Conservation (phyloP, 2,888 invertebrate species). For the Stegana nigrithorax region DNA sequence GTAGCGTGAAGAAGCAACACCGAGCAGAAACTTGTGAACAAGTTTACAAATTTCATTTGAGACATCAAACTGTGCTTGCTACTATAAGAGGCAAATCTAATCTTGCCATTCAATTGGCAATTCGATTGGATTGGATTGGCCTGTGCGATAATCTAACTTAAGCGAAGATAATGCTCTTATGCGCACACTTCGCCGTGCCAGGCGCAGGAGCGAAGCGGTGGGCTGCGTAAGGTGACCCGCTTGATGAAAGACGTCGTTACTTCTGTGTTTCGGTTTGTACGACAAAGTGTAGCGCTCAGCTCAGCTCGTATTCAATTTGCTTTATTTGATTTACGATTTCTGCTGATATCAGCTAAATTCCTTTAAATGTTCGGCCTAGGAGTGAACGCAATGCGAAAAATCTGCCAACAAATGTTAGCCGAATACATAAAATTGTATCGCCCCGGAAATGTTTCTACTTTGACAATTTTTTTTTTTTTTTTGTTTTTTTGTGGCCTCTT, state of each 20-base stretch:
- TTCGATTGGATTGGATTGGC: constrained; percentile 47
- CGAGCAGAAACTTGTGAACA: background rate
- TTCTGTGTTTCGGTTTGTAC: too few species aligned
- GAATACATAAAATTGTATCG: too few species aligned
- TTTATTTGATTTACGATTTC: constrained; percentile 59
- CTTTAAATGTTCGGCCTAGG: constrained; percentile 10
- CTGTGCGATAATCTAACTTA: constrained; percentile 55
- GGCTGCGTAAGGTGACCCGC: background rate
- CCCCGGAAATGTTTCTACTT: too few species aligned
- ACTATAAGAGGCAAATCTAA: constrained; percentile 45
- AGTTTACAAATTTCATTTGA: background rate
- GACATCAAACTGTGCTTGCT: background rate
- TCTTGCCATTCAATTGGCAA: constrained; percentile 57
- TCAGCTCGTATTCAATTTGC: constrained; percentile 53
- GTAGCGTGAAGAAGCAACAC: background rate
- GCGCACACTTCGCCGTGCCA: constrained; percentile 54
- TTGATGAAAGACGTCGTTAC: too few species aligned
- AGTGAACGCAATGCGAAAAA: too few species aligned
- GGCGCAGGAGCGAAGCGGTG: constrained; percentile 20
- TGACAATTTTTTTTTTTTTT: too few species aligned
- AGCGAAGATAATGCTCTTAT: constrained; percentile 59
- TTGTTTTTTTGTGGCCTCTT: too few species aligned
- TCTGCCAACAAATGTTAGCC: background rate
- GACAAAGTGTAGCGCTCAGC: too few species aligned
- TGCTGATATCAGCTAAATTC: constrained; percentile 45